phyloP scores from a whole-genome alignment of 2,113 vertebrate species.

The Platichthys flesus region DNA sequence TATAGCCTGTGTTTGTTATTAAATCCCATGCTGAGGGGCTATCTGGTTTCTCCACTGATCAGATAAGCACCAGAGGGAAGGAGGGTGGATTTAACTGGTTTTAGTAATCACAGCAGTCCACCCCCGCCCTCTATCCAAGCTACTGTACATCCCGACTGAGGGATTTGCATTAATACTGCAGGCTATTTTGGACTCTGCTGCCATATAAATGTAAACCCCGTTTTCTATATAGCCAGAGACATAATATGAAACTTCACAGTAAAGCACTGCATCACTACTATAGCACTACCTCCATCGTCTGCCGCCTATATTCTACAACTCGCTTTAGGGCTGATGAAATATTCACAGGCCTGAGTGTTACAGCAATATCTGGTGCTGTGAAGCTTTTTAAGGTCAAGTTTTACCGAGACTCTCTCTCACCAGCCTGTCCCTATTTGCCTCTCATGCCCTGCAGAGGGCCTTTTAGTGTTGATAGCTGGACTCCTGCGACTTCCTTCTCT shows the following conservation, averaged over 20 bases:
- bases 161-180: constrained; percentile 54
- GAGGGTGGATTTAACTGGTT: constrained; percentile 72
- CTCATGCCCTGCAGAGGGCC: constrained; percentile 56
- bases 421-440: constrained; percentile 41
- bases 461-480: constrained; percentile 51
- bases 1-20: constrained; percentile 67
- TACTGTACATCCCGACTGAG: constrained; percentile 48
- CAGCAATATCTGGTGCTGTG: constrained; percentile 49
- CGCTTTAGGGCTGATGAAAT: constrained; percentile 64
- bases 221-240: constrained; percentile 8
- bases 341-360: constrained; percentile 65
- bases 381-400: constrained; percentile 71
- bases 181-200: constrained; percentile 19
- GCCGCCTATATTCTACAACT: constrained; percentile 45
- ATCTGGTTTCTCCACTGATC: constrained; percentile 65
- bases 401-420: constrained; percentile 43
- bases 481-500: constrained; percentile 47
- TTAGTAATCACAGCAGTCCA: constrained; percentile 68
- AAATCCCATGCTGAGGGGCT: constrained; percentile 63
- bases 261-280: constrained; percentile 28
- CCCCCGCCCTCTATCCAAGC: constrained; percentile 13
- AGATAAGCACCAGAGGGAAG: constrained; percentile 71
- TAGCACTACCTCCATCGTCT: constrained; percentile 20
- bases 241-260: constrained; percentile 27
- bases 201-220: constrained; percentile 22